Conservation (phyloP, 2,113 vertebrate genomes). For the Carettochelys insculpta region DNA sequence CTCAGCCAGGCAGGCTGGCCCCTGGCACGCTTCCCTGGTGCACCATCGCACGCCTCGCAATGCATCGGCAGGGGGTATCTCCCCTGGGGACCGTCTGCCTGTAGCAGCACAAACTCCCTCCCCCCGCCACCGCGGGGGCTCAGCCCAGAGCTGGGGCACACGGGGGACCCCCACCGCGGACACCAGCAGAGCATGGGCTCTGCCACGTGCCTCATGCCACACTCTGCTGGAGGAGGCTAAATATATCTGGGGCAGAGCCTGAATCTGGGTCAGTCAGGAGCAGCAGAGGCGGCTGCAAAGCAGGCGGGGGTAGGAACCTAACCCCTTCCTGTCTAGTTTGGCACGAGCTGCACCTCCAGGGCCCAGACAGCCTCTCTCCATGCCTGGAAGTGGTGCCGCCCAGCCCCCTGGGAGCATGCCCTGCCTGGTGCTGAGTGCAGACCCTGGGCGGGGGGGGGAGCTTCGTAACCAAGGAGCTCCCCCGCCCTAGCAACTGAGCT, state of each 20-base stretch:
- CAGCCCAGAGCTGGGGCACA: background rate
- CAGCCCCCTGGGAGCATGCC: too few species aligned
- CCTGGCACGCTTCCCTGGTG: background rate
- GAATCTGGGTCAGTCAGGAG: slow-evolving; percentile 15
- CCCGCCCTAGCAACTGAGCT: background rate
- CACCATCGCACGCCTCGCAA: background rate
- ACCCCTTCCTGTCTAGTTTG: background rate
- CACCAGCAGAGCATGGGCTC: background rate
- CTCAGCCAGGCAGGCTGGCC: background rate
- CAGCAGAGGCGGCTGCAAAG: background rate
- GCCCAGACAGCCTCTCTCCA: background rate
- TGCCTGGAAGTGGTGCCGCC: background rate
- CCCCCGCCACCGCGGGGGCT: background rate
- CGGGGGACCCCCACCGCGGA: background rate
- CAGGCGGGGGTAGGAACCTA: background rate
- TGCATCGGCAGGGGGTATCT: background rate
- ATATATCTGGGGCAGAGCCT: slow-evolving; percentile 14
- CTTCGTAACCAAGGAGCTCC: background rate
- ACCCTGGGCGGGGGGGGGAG: background rate
- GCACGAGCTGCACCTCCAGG: background rate
- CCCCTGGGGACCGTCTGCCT: too few species aligned
- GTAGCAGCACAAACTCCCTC: background rate
- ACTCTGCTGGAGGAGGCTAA: background rate
- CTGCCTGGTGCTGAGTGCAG: background rate
- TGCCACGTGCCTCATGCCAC: background rate